Percentiles rank a stretch among this genome's conserved stretches.
These are phyloP conservation scores for Papilio helenus DNA, from an alignment of 1,140 invertebrate species.

Conservation along the genomic window DNA sequence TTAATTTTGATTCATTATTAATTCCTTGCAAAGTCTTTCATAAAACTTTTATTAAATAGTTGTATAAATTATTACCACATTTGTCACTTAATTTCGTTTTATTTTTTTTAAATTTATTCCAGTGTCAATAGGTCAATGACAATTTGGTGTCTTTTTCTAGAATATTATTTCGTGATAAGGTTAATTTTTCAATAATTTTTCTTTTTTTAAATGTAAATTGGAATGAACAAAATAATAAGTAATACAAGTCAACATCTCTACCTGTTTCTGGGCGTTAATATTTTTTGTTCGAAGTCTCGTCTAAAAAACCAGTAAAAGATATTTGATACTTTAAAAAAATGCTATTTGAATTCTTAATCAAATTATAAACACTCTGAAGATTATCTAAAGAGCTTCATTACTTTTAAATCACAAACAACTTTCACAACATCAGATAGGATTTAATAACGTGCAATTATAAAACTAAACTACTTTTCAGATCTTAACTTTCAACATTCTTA, in stretches of 20 bases:
- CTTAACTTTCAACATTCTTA: not conserved
- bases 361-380: too few species aligned
- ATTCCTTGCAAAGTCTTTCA: not conserved
- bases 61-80: not conserved
- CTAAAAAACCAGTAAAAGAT: too few species aligned
- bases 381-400: too few species aligned
- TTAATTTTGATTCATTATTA: too few species aligned
- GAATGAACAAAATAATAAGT: not conserved
- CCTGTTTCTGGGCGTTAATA: not conserved
- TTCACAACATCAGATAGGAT: not conserved
- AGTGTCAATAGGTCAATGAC: not conserved
- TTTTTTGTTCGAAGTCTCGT: not conserved
- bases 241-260: not conserved
- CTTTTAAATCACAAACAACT: not conserved
- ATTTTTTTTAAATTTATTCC: not conserved
- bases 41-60: not conserved
- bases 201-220: too few species aligned
- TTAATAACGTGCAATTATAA: conserved; percentile 10
- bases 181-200: too few species aligned
- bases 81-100: not conserved
- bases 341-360: too few species aligned
- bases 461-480: not conserved
- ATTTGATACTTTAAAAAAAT: too few species aligned
- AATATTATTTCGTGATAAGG: not conserved
- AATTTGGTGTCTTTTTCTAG: not conserved